phyloP scores from a whole-genome alignment of 2,797 vertebrate species.

The Trachops cirrhosus region DNA sequence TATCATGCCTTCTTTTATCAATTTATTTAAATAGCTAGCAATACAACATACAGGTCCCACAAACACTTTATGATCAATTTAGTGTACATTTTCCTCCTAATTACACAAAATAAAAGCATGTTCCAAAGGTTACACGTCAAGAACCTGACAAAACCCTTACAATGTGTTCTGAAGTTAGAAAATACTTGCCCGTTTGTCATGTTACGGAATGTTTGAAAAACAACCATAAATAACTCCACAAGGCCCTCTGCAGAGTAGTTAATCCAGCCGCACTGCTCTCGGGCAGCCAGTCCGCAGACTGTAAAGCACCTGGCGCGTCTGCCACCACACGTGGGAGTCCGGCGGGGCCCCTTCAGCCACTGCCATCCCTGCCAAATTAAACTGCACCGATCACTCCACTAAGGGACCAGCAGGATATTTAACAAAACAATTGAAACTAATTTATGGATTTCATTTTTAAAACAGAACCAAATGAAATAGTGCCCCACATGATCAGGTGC shows the following conservation, averaged over 20 bases:
- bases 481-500: not conserved
- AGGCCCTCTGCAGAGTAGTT: not conserved
- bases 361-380: not conserved
- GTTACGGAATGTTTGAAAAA: slow-evolving; percentile 37
- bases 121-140: slow-evolving; percentile 27
- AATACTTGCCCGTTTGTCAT: slow-evolving; percentile 41
- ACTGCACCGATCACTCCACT: not conserved
- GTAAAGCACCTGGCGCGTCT: not conserved
- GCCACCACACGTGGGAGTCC: not conserved
- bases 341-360: not conserved
- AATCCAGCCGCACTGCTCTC: not conserved
- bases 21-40: not conserved
- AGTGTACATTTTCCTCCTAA: not conserved
- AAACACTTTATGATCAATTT: not conserved
- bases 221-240: slow-evolving; percentile 19
- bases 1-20: not conserved
- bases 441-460: not conserved
- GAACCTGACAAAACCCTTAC: not conserved
- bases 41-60: not conserved
- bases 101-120: slow-evolving; percentile 23
- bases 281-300: not conserved
- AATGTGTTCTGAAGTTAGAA: not conserved
- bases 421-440: not conserved
- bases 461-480: not conserved
- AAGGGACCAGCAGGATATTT: not conserved